Conservation (phyloP, 1,140 invertebrate genomes). For the Nebria ingens region DNA sequence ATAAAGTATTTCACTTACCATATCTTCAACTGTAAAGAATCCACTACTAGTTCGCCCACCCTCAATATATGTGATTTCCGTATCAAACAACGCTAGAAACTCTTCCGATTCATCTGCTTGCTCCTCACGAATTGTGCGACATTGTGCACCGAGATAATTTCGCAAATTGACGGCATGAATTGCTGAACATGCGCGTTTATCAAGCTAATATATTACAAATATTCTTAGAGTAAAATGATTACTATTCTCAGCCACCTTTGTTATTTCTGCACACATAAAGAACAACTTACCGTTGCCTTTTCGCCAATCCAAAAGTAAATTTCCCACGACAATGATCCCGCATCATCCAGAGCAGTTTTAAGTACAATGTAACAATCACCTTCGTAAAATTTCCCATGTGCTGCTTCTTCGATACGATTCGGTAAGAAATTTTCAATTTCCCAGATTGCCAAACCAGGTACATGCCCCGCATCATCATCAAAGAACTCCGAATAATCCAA, state of each 20-base stretch:
- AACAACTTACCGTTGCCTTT: conserved; percentile 70
- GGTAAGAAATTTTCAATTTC: conserved; percentile 99
- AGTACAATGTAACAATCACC: conserved; percentile 98
- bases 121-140: conserved; percentile 96
- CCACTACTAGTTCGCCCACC: conserved; percentile 93
- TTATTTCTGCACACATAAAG: no score
- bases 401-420: conserved; percentile 81
- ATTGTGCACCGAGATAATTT: conserved; percentile 89
- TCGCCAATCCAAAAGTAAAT: conserved; percentile 99
- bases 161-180: conserved; percentile 98
- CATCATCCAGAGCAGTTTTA: conserved; percentile 81
- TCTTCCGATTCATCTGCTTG: conserved; percentile 94
- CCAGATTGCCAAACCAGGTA: conserved; percentile 82
- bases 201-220: conserved; percentile 49
- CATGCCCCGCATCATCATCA: conserved; percentile 92
- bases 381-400: conserved; percentile 97
- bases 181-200: conserved; percentile 96
- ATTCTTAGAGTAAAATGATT: conserved; percentile 2
- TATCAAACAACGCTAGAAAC: conserved; percentile 86
- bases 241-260: background rate
- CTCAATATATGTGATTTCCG: conserved; percentile 91
- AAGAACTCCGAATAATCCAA: conserved; percentile 99
- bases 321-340: conserved; percentile 79
- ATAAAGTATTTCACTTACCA: no score
- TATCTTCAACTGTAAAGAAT: conserved; percentile 95